phyloP scores from a whole-genome alignment of 2,888 invertebrate genomes.

The Limnephilus rhombicus region DNA sequence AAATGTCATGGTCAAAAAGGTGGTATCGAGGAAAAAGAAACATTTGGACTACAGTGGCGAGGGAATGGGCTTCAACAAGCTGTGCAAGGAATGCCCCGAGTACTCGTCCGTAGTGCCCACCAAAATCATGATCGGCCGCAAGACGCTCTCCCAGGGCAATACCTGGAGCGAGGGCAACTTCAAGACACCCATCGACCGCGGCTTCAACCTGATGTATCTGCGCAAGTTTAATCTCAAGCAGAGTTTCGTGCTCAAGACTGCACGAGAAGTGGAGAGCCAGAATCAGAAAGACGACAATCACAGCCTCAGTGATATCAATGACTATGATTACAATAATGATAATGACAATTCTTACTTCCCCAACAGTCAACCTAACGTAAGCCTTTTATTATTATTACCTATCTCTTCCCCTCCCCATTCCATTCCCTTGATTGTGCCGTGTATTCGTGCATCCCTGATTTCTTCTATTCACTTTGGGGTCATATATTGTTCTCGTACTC shows the following conservation, averaged over 20 bases:
- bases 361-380: slow-evolving; percentile 67
- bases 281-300: slow-evolving; percentile 54
- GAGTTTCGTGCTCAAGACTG: slow-evolving; percentile 71
- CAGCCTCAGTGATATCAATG: slow-evolving; percentile 70
- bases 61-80: slow-evolving; percentile 71
- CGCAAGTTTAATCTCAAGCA: slow-evolving; percentile 72
- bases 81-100: slow-evolving; percentile 68
- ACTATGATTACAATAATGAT: slow-evolving; percentile 76
- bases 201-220: slow-evolving; percentile 60
- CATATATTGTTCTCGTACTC: background rate
- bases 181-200: slow-evolving; percentile 74
- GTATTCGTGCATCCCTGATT: background rate
- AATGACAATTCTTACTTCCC: slow-evolving; percentile 77
- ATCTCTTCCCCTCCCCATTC: background rate
- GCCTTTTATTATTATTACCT: background rate
- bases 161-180: slow-evolving; percentile 76
- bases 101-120: slow-evolving; percentile 73
- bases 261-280: slow-evolving; percentile 49
- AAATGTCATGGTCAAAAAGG: slow-evolving; percentile 56
- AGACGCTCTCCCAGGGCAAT: slow-evolving; percentile 75
- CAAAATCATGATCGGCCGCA: slow-evolving; percentile 76
- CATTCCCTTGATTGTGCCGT: background rate
- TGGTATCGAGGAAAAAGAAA: slow-evolving; percentile 70
- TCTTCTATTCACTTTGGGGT: background rate
- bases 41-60: slow-evolving; percentile 73